Percentiles rank a stretch among this genome's conserved stretches.
phyloP scores from a whole-genome alignment of 2,888 invertebrate species.

The Scaptomyza tumidula region DNA sequence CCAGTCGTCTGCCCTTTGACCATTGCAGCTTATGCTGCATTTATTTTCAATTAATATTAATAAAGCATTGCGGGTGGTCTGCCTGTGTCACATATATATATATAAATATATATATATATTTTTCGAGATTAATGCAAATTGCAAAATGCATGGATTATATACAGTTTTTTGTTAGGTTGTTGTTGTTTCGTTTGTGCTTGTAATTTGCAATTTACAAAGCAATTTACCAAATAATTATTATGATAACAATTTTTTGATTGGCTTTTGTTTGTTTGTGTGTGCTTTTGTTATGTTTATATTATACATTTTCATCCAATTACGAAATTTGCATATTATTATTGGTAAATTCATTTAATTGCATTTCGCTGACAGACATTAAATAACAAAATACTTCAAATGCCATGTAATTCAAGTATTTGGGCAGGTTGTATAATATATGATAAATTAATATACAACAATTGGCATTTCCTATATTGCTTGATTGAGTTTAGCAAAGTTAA shows the following conservation, averaged over 20 bases:
- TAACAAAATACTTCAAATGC: constrained; percentile 27
- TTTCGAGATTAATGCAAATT: constrained; percentile 62
- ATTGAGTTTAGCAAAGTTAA: too few relatives aligned
- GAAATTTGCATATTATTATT: constrained; percentile 67
- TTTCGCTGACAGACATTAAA: constrained; percentile 39
- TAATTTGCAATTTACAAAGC: constrained; percentile 58
- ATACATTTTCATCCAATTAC: constrained; percentile 32
- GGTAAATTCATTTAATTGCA: constrained; percentile 64
- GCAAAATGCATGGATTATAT: constrained; percentile 29
- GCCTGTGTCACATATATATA: background rate
- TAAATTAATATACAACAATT: background rate
- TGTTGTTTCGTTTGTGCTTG: constrained; percentile 2
- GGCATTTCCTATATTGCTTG: background rate
- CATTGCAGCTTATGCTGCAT: constrained; percentile 72
- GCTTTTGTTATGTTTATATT: constrained; percentile 19
- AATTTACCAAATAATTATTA: constrained; percentile 70
- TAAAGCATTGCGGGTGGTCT: constrained; percentile 54
- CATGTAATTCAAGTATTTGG: background rate
- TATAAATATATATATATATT: constrained; percentile 19
- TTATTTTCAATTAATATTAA: constrained; percentile 80
- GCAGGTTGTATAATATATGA: background rate
- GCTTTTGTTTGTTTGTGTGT: constrained; percentile 8
- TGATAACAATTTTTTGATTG: constrained; percentile 48
- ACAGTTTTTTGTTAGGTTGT: constrained; percentile 9
- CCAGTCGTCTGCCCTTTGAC: constrained; percentile 44